Evolutionary conservation across 2,113 vertebrate genomes (phyloP).

Genomic region (Xiphophorus maculatus): DNA sequence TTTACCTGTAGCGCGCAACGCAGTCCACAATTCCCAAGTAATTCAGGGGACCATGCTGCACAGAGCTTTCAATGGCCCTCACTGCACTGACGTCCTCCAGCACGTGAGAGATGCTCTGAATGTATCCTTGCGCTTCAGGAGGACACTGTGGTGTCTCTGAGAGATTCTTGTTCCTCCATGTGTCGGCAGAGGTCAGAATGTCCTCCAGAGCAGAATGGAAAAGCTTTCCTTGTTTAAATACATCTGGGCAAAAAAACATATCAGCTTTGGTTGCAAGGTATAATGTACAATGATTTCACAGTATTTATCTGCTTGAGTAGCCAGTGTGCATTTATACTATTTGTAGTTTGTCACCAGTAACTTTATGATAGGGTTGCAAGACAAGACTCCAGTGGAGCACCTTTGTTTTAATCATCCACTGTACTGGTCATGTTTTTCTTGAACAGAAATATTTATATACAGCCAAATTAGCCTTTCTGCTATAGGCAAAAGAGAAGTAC

Average conservation of each 20-base stretch:
- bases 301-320: too few relatives aligned
- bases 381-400: too few relatives aligned
- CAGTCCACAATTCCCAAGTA: constrained; percentile 93
- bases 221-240: constrained; percentile 87
- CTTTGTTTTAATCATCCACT: too few relatives aligned
- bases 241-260: constrained; percentile 72
- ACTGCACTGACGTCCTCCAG: constrained; percentile 84
- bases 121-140: constrained; percentile 76
- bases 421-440: too few relatives aligned
- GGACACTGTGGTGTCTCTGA: constrained; percentile 11
- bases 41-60: constrained; percentile 83
- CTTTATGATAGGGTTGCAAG: too few relatives aligned
- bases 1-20: constrained; percentile 91
- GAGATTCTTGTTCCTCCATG: constrained; percentile 44
- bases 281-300: too few relatives aligned
- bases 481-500: too few relatives aligned
- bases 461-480: too few relatives aligned
- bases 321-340: too few relatives aligned
- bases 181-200: constrained; percentile 68
- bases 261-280: background rate
- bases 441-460: too few relatives aligned
- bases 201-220: constrained; percentile 89
- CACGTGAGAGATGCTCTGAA: constrained; percentile 86
- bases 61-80: constrained; percentile 89
- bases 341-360: too few relatives aligned